Conservation (phyloP, 2,888 invertebrate species). For the Adelphocoris suturalis region DNA sequence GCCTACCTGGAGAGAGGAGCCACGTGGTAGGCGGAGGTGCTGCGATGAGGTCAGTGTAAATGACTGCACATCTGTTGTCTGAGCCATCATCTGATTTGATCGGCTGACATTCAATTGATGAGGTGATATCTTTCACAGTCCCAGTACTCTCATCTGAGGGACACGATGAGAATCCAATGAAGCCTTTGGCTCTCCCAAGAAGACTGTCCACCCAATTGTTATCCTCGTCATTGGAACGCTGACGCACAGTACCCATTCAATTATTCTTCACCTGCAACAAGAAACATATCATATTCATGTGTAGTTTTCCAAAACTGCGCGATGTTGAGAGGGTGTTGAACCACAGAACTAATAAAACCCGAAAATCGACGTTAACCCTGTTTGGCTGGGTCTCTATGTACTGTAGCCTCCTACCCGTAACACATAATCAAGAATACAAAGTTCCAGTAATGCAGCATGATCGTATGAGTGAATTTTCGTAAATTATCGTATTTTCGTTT, state of each 20-base stretch:
- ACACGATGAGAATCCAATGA: conserved; percentile 63
- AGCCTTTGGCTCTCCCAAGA: conserved; percentile 58
- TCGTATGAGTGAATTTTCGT: too few relatives aligned
- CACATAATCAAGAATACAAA: too few relatives aligned
- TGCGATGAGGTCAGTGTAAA: conserved; percentile 54
- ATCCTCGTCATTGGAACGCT: conserved; percentile 58
- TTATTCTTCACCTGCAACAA: conserved; percentile 57
- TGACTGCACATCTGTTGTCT: conserved; percentile 54
- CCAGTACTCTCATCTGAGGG: conserved; percentile 36
- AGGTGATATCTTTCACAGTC: conserved; percentile 45
- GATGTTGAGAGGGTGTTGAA: too few relatives aligned
- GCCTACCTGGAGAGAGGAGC: conserved; percentile 53
- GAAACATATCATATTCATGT: too few relatives aligned
- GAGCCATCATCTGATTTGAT: conserved; percentile 52
- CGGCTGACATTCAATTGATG: conserved; percentile 64
- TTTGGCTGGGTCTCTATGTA: too few relatives aligned
- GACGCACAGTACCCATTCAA: conserved; percentile 68
- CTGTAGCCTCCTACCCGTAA: too few relatives aligned
- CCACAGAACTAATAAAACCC: too few relatives aligned
- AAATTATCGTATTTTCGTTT: too few relatives aligned
- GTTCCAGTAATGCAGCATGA: too few relatives aligned
- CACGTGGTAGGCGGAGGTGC: conserved; percentile 56
- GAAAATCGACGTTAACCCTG: too few relatives aligned
- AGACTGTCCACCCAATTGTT: conserved; percentile 68
- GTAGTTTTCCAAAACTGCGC: too few relatives aligned